Conservation (phyloP, 2,113 vertebrate genomes). For the Phoenicopterus ruber region DNA sequence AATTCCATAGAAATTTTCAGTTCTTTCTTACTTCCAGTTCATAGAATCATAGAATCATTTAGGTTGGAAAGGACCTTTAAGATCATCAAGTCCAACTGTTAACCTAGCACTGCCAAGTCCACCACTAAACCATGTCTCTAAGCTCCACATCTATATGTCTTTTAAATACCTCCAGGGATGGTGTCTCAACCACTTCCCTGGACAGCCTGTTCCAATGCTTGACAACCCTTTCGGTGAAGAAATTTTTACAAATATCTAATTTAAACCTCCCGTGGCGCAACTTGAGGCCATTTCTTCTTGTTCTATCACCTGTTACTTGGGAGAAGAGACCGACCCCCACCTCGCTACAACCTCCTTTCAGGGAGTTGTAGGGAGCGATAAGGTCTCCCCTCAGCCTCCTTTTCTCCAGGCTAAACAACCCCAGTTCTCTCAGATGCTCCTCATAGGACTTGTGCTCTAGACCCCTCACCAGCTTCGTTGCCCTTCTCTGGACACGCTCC, state of each 20-base stretch:
- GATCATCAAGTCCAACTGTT: not conserved
- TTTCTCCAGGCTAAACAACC: fast-evolving
- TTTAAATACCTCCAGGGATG: not conserved
- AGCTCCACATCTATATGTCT: fast-evolving
- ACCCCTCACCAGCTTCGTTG: fast-evolving
- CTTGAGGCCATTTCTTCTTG: not conserved
- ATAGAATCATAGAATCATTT: not conserved
- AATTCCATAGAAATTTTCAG: not conserved
- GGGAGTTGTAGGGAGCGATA: fast-evolving
- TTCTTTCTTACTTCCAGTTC: not conserved
- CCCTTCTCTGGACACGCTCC: not conserved
- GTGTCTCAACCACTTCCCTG: not conserved
- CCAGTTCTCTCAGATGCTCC: not conserved
- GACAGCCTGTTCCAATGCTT: not conserved
- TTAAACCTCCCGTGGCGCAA: not conserved
- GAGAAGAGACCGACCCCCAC: fast-evolving
- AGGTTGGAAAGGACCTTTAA: not conserved
- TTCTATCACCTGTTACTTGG: not conserved
- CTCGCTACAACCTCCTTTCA: not conserved
- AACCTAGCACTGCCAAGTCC: not conserved
- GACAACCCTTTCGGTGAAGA: not conserved
- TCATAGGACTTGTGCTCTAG: not conserved
- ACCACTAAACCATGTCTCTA: not conserved
- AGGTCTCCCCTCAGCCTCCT: not conserved
- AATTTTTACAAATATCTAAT: not conserved